Conservation (phyloP, 2,113 vertebrate species). For the Catharus minimus region DNA sequence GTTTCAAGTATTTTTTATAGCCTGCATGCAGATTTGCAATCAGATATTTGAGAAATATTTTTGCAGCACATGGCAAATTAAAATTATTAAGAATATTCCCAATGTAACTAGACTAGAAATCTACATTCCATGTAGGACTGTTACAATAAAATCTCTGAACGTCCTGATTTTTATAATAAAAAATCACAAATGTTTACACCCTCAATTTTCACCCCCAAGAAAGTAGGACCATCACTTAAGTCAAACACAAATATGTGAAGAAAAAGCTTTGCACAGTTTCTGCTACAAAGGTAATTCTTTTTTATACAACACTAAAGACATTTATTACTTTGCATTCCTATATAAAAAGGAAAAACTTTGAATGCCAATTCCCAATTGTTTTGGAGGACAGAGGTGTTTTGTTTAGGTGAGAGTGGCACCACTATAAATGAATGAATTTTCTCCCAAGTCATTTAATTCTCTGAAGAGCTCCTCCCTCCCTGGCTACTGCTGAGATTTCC, state of each 20-base stretch:
- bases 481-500: background rate
- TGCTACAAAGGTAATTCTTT: background rate
- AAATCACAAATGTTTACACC: background rate
- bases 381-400: background rate
- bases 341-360: background rate
- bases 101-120: background rate
- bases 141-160: background rate
- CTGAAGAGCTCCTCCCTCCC: background rate
- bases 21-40: background rate
- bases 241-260: background rate
- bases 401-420: background rate
- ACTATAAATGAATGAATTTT: background rate
- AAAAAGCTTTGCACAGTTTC: background rate
- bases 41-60: background rate
- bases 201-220: background rate
- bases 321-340: background rate
- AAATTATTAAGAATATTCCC: background rate
- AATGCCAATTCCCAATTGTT: background rate
- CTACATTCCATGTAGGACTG: background rate
- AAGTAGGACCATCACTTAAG: background rate
- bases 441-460: background rate
- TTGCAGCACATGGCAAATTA: background rate
- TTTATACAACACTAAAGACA: background rate
- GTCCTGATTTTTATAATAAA: background rate
- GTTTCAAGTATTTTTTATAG: background rate